A percentile compares a stretch with the other conserved stretches of the same genome.
phyloP scores from a whole-genome alignment of 1,140 invertebrate species.

The Sarcophaga peregrina region DNA sequence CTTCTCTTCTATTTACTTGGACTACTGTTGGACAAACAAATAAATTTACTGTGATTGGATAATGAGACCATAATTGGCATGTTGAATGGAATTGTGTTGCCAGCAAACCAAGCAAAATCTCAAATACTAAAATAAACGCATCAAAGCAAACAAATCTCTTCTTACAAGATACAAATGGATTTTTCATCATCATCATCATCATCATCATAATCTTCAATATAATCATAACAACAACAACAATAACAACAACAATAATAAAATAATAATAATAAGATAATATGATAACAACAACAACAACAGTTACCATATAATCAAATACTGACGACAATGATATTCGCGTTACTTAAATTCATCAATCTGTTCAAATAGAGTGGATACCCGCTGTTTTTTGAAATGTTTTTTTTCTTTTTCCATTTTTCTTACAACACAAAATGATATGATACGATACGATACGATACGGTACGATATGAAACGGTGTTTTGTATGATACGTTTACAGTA shows the following conservation, averaged over 20 bases:
- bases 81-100: conserved; percentile 67
- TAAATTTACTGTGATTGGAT: conserved; percentile 67
- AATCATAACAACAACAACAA: background rate
- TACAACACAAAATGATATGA: no score
- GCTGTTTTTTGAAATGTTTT: background rate
- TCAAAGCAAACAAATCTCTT: conserved; percentile 32
- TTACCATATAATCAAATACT: no score
- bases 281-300: no score
- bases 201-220: background rate
- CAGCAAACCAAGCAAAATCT: conserved; percentile 53
- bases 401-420: background rate
- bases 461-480: no score
- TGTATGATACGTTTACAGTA: background rate
- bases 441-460: no score
- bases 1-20: conserved; percentile 22
- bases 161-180: conserved; percentile 26
- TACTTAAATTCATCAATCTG: background rate
- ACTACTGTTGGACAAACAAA: conserved; percentile 53
- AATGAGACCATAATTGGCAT: conserved; percentile 66
- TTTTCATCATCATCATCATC: background rate
- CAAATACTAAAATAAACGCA: conserved; percentile 44
- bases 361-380: conserved; percentile 4
- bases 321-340: conserved; percentile 8
- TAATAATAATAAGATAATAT: background rate
- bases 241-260: no score